Evolutionary conservation across 2,888 invertebrate species (phyloP).

Genomic region (Syrista parreyssii): DNA sequence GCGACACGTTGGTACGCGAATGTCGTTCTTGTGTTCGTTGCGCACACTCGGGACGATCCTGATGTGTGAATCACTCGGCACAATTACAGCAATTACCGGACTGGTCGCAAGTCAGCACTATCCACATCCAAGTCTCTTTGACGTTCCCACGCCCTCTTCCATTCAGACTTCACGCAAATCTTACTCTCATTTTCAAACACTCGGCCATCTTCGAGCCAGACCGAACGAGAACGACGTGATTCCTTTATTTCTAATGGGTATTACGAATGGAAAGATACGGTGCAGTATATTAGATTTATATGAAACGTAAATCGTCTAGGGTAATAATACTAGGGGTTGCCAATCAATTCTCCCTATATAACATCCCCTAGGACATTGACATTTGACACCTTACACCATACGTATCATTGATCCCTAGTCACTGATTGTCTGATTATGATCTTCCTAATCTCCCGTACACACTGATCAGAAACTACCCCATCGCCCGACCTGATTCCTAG

Average conservation of each 20-base stretch:
- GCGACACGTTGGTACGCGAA: conserved; percentile 28
- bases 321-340: not conserved
- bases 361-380: conserved; percentile 46
- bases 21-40: conserved; percentile 20
- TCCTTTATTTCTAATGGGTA: not conserved
- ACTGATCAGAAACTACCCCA: not conserved
- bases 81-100: conserved; percentile 64
- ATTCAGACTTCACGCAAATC: conserved; percentile 64
- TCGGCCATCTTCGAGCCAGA: not conserved
- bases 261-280: not conserved
- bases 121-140: conserved; percentile 52
- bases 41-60: conserved; percentile 42
- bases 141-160: conserved; percentile 65
- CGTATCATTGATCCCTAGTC: conserved; percentile 16
- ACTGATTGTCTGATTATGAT: conserved; percentile 65
- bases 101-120: conserved; percentile 54
- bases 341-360: not conserved
- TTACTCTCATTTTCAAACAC: conserved; percentile 30
- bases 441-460: conserved; percentile 52
- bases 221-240: conserved; percentile 20
- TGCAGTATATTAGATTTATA: not conserved
- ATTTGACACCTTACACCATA: conserved; percentile 57
- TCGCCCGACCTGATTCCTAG: not conserved
- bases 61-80: conserved; percentile 67
- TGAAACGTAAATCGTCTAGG: not conserved